Conservation (phyloP, 2,113 vertebrate genomes). For the Acinonyx jubatus region DNA sequence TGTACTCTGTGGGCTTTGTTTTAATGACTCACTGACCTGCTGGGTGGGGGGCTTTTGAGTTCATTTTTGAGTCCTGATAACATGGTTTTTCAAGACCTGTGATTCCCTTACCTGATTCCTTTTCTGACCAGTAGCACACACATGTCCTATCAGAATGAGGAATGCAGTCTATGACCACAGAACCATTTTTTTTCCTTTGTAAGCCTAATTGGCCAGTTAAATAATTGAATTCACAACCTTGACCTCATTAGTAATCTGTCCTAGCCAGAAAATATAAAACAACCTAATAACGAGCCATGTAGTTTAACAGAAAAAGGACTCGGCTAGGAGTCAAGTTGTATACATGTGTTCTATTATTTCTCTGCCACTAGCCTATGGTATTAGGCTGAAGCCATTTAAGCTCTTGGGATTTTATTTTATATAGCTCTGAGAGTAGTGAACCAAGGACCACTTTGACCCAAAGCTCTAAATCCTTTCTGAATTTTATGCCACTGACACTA, state of each 20-base stretch:
- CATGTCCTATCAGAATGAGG: background rate
- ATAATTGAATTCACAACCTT: constrained; percentile 47
- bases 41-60: background rate
- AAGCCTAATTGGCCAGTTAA: constrained; percentile 33
- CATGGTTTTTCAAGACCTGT: background rate
- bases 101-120: background rate
- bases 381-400: background rate
- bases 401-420: background rate
- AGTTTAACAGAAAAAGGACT: background rate
- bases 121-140: background rate
- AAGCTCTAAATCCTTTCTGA: constrained; percentile 26
- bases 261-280: constrained; percentile 58
- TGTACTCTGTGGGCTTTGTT: background rate
- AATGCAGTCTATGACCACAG: background rate
- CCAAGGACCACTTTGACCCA: background rate
- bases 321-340: background rate
- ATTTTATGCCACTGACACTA: background rate
- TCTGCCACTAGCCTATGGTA: background rate
- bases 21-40: background rate
- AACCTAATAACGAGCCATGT: constrained; percentile 31
- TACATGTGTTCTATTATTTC: background rate
- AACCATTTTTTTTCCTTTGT: constrained; percentile 5
- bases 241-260: constrained; percentile 62
- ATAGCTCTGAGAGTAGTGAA: background rate
- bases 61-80: background rate